A percentile compares a stretch with the other conserved stretches of the same genome.
phyloP scores from a whole-genome alignment of 2,888 invertebrate genomes.

The Sesia bembeciformis region DNA sequence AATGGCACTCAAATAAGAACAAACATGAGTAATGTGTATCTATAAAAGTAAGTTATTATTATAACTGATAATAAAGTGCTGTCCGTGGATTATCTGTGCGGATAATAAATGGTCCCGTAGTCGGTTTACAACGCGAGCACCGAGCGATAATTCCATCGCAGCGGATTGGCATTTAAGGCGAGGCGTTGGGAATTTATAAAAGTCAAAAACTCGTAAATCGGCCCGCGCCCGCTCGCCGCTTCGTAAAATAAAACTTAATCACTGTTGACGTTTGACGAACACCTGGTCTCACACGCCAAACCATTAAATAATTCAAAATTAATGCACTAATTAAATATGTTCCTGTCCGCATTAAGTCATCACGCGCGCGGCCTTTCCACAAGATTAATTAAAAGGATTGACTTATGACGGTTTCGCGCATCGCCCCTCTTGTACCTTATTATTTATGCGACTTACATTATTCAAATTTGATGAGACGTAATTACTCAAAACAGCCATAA shows the following conservation, averaged over 20 bases:
- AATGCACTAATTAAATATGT: slow-evolving; percentile 70
- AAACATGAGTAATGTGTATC: slow-evolving; percentile 68
- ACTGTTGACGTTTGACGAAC: slow-evolving; percentile 69
- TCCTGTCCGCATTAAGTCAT: slow-evolving; percentile 63
- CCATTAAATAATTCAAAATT: slow-evolving; percentile 66
- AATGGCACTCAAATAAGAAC: slow-evolving; percentile 67
- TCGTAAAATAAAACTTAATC: slow-evolving; percentile 64
- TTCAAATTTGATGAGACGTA: slow-evolving; percentile 72
- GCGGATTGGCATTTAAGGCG: slow-evolving; percentile 60
- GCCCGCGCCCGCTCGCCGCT: slow-evolving; percentile 28
- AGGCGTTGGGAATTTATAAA: slow-evolving; percentile 63
- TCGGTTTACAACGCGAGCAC: slow-evolving; percentile 52
- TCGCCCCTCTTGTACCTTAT: slow-evolving; percentile 40
- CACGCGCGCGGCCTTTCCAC: slow-evolving; percentile 47
- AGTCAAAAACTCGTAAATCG: slow-evolving; percentile 66
- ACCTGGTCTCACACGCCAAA: slow-evolving; percentile 46
- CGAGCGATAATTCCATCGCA: slow-evolving; percentile 54
- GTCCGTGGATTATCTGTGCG: slow-evolving; percentile 64
- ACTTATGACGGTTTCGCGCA: slow-evolving; percentile 60
- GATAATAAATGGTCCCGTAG: slow-evolving; percentile 61
- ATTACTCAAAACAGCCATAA: slow-evolving; percentile 71
- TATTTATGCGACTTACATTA: slow-evolving; percentile 65
- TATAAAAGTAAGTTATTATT: slow-evolving; percentile 73
- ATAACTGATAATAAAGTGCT: slow-evolving; percentile 72
- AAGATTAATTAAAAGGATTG: slow-evolving; percentile 64